phyloP scores from a whole-genome alignment of 2,797 vertebrate species.

The Bothrops alternatus region DNA sequence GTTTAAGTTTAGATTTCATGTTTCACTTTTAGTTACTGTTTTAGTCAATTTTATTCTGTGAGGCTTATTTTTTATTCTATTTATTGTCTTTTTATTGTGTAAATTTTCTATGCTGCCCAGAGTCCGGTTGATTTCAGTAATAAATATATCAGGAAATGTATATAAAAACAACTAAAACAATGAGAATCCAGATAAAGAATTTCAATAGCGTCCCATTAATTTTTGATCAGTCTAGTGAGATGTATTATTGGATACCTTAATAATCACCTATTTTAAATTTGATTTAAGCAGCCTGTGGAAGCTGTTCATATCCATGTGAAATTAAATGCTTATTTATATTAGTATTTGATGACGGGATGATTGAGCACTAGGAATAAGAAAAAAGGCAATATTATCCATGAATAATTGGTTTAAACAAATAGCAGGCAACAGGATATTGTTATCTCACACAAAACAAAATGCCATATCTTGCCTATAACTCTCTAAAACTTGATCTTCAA shows the following conservation, averaged over 20 bases:
- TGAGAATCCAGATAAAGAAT: background rate
- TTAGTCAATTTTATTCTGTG: background rate
- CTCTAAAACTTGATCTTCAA: background rate
- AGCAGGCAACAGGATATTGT: background rate
- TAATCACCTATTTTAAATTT: background rate
- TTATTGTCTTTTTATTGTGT: background rate
- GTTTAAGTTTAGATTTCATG: background rate
- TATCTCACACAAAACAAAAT: background rate
- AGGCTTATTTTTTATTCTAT: background rate
- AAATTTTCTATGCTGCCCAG: background rate
- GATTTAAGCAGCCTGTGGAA: background rate
- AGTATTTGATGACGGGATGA: background rate
- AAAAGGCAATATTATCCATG: background rate
- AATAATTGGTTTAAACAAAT: background rate
- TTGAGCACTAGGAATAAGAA: background rate
- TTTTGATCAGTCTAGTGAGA: background rate
- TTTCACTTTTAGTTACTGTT: background rate
- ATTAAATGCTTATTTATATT: background rate
- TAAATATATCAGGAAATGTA: background rate
- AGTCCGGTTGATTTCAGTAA: background rate
- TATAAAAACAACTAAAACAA: background rate
- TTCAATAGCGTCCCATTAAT: background rate
- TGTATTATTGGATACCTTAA: background rate
- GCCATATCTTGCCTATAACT: background rate
- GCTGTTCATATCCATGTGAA: background rate